Evolutionary conservation across 2,888 invertebrate species (phyloP).

Genomic region (Scotopteryx bipunctaria): DNA sequence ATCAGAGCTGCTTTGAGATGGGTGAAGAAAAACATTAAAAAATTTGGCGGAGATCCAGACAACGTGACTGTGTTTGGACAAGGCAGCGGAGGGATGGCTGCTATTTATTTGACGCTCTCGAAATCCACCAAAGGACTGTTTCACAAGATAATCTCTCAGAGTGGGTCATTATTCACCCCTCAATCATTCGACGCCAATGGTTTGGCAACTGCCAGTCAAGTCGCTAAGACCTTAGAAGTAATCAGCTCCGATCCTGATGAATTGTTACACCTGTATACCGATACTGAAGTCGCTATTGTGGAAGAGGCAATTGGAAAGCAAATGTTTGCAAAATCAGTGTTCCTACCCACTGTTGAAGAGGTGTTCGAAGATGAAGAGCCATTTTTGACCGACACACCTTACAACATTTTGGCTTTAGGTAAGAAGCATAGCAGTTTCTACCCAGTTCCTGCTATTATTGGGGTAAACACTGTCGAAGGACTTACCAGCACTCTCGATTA

Average conservation of each 20-base stretch:
- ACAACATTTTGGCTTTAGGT: constrained; percentile 60
- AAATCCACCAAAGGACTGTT: constrained; percentile 70
- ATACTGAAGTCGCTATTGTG: constrained; percentile 55
- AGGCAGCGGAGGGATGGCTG: constrained; percentile 72
- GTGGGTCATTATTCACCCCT: constrained; percentile 66
- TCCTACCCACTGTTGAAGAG: constrained; percentile 67
- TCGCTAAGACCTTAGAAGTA: constrained; percentile 66
- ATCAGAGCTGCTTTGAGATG: constrained; percentile 74
- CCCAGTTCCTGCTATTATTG: constrained; percentile 78
- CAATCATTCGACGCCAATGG: constrained; percentile 65
- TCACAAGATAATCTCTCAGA: constrained; percentile 69
- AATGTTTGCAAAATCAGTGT: constrained; percentile 70
- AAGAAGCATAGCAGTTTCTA: constrained; percentile 49
- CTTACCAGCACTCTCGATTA: constrained; percentile 70
- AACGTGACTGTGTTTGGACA: constrained; percentile 77
- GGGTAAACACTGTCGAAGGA: constrained; percentile 82
- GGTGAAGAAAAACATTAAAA: constrained; percentile 66
- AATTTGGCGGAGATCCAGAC: constrained; percentile 67
- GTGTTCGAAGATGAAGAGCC: constrained; percentile 66
- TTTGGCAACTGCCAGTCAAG: constrained; percentile 62
- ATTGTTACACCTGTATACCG: constrained; percentile 56
- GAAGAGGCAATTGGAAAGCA: constrained; percentile 73
- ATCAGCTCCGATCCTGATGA: constrained; percentile 58
- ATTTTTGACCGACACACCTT: constrained; percentile 72
- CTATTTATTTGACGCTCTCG: constrained; percentile 68